phyloP scores from a whole-genome alignment of 2,888 invertebrate genomes.

The Plusia festucae region DNA sequence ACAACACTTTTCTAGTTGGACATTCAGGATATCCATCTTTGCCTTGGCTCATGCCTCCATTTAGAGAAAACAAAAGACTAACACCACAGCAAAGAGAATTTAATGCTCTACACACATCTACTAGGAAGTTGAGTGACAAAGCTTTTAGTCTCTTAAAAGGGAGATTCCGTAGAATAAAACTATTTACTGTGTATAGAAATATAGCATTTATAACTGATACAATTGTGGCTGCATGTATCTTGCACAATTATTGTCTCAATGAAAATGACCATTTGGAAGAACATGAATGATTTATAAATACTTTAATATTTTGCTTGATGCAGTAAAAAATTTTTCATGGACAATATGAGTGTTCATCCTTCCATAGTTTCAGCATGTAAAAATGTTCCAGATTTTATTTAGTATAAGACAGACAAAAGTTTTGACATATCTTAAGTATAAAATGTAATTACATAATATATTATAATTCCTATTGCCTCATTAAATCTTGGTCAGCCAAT shows the following conservation, averaged over 20 bases:
- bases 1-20: conserved; percentile 74
- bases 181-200: conserved; percentile 76
- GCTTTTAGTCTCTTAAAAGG: conserved; percentile 72
- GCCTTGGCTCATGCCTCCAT: conserved; percentile 76
- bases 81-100: conserved; percentile 74
- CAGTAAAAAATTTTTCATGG: background rate
- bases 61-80: conserved; percentile 74
- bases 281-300: conserved; percentile 42
- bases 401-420: conserved; percentile 6
- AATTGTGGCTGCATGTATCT: conserved; percentile 76
- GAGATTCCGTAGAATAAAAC: conserved; percentile 73
- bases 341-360: background rate
- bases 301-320: background rate
- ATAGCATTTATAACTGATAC: conserved; percentile 76
- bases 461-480: conserved; percentile 45
- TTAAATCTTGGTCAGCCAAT: conserved; percentile 65
- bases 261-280: conserved; percentile 74
- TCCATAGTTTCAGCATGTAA: background rate
- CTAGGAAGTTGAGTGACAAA: conserved; percentile 74
- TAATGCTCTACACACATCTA: conserved; percentile 69
- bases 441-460: too few species aligned
- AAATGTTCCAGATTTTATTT: background rate
- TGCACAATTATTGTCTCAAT: conserved; percentile 76
- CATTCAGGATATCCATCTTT: conserved; percentile 76
- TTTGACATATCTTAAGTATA: conserved; percentile 17